Percentiles rank a stretch among this genome's conserved stretches.
Evolutionary conservation across 1,140 invertebrate genomes (phyloP).

Genomic region (Bemisia tabaci): DNA sequence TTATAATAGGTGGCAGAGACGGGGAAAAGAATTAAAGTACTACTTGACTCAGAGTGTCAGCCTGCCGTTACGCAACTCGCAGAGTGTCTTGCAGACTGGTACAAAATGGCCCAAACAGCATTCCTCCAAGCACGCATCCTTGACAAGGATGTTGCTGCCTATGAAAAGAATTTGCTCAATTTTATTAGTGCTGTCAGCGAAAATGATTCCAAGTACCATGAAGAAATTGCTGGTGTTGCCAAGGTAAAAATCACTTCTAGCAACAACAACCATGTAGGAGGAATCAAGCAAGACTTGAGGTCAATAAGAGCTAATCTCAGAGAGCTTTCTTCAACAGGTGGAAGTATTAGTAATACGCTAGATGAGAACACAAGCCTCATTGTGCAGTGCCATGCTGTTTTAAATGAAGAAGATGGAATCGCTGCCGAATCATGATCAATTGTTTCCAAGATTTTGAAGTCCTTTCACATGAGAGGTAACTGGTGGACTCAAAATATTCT

Average conservation of each 20-base stretch:
- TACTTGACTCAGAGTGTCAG: slow-evolving; percentile 48
- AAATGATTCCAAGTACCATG: slow-evolving; percentile 21
- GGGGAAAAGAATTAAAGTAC: slow-evolving; percentile 44
- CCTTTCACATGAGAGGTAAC: not conserved
- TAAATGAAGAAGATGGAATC: not conserved
- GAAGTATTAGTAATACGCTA: not conserved
- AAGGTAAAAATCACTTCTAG: slow-evolving; percentile 15
- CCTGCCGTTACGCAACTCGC: slow-evolving; percentile 49
- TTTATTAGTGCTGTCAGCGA: slow-evolving; percentile 23
- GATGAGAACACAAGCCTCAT: not conserved
- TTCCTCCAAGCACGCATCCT: slow-evolving; percentile 57
- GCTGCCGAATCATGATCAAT: not conserved
- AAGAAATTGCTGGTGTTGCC: slow-evolving; percentile 18
- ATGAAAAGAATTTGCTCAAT: slow-evolving; percentile 31
- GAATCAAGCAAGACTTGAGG: slow-evolving; percentile 16
- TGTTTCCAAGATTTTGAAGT: not conserved
- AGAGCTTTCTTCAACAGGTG: not conserved
- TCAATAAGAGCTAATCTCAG: slow-evolving; percentile 11
- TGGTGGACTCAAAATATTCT: too few relatives aligned
- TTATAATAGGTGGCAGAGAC: slow-evolving; percentile 47
- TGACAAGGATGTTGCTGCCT: slow-evolving; percentile 50
- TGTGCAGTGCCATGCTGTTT: not conserved
- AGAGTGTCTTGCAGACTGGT: slow-evolving; percentile 65
- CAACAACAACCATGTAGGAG: slow-evolving; percentile 13
- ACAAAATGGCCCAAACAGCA: slow-evolving; percentile 67